Evolutionary conservation across 1,140 invertebrate species (phyloP).

Genomic region (Drosophila ficusphila): DNA sequence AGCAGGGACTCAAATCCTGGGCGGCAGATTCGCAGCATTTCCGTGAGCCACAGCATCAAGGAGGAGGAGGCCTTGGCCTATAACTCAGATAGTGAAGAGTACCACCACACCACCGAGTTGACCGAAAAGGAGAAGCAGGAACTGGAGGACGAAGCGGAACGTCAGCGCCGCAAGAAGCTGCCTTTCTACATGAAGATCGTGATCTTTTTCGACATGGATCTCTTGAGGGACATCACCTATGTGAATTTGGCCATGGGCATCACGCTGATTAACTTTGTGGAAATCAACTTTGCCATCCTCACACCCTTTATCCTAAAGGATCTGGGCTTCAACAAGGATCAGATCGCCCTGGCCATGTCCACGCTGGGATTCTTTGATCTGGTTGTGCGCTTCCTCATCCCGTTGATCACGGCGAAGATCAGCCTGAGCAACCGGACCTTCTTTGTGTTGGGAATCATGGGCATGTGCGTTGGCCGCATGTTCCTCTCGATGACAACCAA

Average conservation of each 20-base stretch:
- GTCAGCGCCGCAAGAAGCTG: slow-evolving; percentile 72
- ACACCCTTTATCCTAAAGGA: slow-evolving; percentile 89
- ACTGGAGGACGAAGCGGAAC: slow-evolving; percentile 67
- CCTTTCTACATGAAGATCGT: slow-evolving; percentile 85
- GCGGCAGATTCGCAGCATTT: slow-evolving; percentile 64
- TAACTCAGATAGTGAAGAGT: background rate
- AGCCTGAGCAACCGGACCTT: slow-evolving; percentile 88
- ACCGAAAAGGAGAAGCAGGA: slow-evolving; percentile 55
- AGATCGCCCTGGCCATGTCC: slow-evolving; percentile 87
- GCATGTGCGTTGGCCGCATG: slow-evolving; percentile 87
- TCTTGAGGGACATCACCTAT: slow-evolving; percentile 88
- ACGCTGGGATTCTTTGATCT: slow-evolving; percentile 87
- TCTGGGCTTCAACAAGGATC: slow-evolving; percentile 85
- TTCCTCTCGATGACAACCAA: slow-evolving; percentile 85
- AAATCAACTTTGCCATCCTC: slow-evolving; percentile 89
- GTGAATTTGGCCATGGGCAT: slow-evolving; percentile 89
- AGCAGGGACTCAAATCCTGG: slow-evolving; percentile 38
- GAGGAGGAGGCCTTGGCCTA: slow-evolving; percentile 54
- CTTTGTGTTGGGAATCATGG: slow-evolving; percentile 87
- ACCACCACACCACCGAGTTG: slow-evolving; percentile 2
- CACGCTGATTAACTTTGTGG: slow-evolving; percentile 88
- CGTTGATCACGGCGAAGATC: slow-evolving; percentile 87
- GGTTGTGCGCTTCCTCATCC: slow-evolving; percentile 87
- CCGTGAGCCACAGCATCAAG: slow-evolving; percentile 73
- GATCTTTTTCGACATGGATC: slow-evolving; percentile 88